Percentiles rank a stretch among this genome's conserved stretches.
Conservation (phyloP, 2,797 vertebrate genomes). For the Thaleichthys pacificus region DNA sequence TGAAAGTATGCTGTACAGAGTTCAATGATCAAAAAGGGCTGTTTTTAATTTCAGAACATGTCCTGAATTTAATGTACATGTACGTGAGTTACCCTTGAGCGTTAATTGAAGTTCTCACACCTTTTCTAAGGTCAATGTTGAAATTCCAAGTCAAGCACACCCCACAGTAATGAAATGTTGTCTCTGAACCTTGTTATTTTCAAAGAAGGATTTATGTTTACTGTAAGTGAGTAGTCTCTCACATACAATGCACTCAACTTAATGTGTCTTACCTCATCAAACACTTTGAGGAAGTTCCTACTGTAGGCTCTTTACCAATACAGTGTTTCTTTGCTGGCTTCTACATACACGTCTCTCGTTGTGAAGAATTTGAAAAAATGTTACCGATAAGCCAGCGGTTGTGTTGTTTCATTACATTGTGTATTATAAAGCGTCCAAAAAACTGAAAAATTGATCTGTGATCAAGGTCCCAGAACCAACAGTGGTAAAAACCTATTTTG, state of each 20-base stretch:
- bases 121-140: too few species aligned
- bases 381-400: not conserved
- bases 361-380: not conserved
- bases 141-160: too few species aligned
- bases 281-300: not conserved
- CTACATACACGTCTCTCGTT: not conserved
- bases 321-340: not conserved
- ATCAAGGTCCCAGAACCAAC: constrained; percentile 22
- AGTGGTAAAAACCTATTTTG: constrained; percentile 10
- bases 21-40: not conserved
- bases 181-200: too few species aligned
- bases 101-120: too few species aligned
- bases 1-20: not conserved
- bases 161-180: too few species aligned
- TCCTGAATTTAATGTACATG: too few species aligned
- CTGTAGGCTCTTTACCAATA: not conserved
- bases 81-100: too few species aligned
- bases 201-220: too few species aligned
- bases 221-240: not conserved
- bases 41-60: too few species aligned
- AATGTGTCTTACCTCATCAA: not conserved
- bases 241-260: too few species aligned
- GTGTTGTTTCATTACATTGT: not conserved
- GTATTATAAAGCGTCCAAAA: not conserved
- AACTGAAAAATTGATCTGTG: constrained; percentile 1